Base-by-base conservation (phyloP, 2,113 vertebrate genomes). In the Crocuta crocuta region DNA sequence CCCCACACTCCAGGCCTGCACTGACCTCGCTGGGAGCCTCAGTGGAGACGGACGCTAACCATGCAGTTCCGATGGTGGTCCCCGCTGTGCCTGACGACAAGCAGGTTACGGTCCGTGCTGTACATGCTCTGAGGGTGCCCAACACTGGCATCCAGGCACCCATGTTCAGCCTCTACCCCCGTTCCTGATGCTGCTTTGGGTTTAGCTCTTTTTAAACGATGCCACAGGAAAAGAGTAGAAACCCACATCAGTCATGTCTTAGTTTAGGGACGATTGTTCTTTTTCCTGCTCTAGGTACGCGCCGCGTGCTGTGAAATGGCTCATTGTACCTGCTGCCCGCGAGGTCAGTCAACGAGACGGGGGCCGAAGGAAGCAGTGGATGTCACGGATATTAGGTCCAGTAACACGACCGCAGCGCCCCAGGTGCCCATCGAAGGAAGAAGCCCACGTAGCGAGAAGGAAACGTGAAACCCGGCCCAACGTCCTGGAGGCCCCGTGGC, bases 61-160 rank as follows among this genome's bases (percentile, higher is more conserved):
- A 0, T 1, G 0, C 11, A 3, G 19, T 28, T 10, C 3, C 0
- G n/a, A 3, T 4, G 0, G 4, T 8, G 35, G 43, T 9, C 4
- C 19, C 12, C 39, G 23, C 65, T 50, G 68, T 15, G 9, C 33
- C 7, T 12, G 16, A 4, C 12, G 11, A 21, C 0, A 5, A 15
- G 50, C 0, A 0, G 0, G 4, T 8, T 0, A 23, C 15, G 35
- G 39, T 12, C 21, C 50, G 0, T 0, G 0, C 6, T 3, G 2
- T 3, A 0, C 2, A 12, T 13, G 31, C 45, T 53, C 0, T 12
- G 10, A 10, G 21, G 45, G 26, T 9, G 8, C 31, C 80, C 0
- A 4, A 28, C 83, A n/a, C 3, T 2, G 53, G 61, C 39, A 12
- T 9, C 48, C 5, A 8, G 79, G 73, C 0, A 1, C 7, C 9